Evolutionary conservation across 2,113 vertebrate species (phyloP), one percentile per base, ranked within the genome.

Genomic region (Equus przewalskii): DNA sequence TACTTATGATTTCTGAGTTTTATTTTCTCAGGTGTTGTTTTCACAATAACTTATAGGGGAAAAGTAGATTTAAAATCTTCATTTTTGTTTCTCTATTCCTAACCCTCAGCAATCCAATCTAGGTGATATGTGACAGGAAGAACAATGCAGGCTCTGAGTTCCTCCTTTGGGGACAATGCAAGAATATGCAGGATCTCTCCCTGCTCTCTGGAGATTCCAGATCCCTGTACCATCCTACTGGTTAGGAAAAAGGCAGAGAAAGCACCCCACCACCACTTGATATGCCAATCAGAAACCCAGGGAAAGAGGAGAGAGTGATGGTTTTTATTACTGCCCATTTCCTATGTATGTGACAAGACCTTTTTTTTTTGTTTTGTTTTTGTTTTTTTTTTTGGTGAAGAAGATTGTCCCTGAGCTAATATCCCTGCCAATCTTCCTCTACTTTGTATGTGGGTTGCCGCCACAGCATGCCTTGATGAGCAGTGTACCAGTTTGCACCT

Each of bases 61-160:
- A 76, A 72, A 46, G 36, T 2, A 75, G 8, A 84, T 58, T 78
- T 85, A 30, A 51, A 84, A 78, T 67, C 79, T 49, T 58, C 62
- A 84, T 36, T 84, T 88, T 84, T 84, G 60, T 65, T 84, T 95
- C 51, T 85, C 72, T 85, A 51, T 49, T 84, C 51, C 36, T 69
- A 95, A 51, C 41, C 24, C 33, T 70, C 54, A 44, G 64, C 46
- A 80, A 51, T 70, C 7, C 86, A 76, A 75, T 65, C 69, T 83
- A 65, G 33, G n/a, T 56, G 49, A 44, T 12, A 26, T 9, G 11
- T 54, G n/a, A 46, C 30, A 72, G 15, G 62, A 54, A 80, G 86
- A 46, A 46, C 67, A 56, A 89, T 33, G n/a, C 12, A 30, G 36
- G 24, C 70, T 58, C 87, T 49, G 36, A 85, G 69, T 19, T 70